Base-by-base conservation (phyloP, 2,888 invertebrate species). In the Galerucella pusilla region DNA sequence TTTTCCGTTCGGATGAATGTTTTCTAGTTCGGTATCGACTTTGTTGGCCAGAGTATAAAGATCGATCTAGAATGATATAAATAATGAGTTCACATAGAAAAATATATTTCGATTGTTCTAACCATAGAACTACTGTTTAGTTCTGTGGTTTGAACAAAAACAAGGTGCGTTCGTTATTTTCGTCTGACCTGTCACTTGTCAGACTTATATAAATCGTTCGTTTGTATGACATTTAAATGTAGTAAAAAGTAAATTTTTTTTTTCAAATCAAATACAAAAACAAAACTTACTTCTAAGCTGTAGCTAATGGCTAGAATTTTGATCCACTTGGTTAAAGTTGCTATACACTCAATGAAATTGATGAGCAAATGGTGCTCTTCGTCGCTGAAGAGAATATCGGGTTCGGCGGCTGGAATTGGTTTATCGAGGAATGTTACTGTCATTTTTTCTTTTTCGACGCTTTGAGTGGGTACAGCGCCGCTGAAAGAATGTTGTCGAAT, bases 271-370 rank as follows among this genome's bases (percentile, higher is more conserved):
- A 63, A 63, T 25, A 35, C 35, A 42, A 42, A 35, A 35, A 28
- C 28, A 5, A 16, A 14, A 69, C 69, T 25, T 60, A 71, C 90
- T 81, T 94, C 94, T 54, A 94, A 87, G 59, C 92, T 91, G 87
- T 94, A 91, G 25, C 92, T 92, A 79, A 93, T 92, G 60, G 84
- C 84, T 63, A 85, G 74, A 35, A 84, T 81, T 86, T 92, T 90
- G 2, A 94, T 94, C 91, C 93, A 94, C 88, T 96, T 95, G n/a
- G 96, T 94, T n/a, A 97, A 90, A 0, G 94, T 93, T 74, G 94
- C 94, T 67, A 95, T 91, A 46, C 94, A 94, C 85, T 97, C 97
- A 28, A 97, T 93, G 84, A 97, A 93, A 60, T 92, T 92, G 6
- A 96, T 89, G 2, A 97, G 88, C 66, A 94, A 90, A 9, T 90